Evolutionary conservation across 2,888 invertebrate genomes (phyloP).

Genomic region (Heliothis peltigera): DNA sequence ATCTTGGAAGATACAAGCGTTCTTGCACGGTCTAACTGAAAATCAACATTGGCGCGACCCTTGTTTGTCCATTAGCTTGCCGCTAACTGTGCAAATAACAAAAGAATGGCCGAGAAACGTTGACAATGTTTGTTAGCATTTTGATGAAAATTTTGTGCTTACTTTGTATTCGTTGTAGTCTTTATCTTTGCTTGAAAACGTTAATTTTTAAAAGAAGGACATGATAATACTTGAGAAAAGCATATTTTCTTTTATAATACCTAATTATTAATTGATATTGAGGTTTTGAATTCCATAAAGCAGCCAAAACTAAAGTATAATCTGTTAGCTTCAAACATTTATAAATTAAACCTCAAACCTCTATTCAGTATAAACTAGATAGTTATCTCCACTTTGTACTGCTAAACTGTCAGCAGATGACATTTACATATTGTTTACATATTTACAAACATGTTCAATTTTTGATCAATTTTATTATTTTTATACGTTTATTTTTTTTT

Average conservation of each 20-base stretch:
- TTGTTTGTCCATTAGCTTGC: slow-evolving; percentile 89
- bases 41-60: slow-evolving; percentile 85
- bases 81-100: slow-evolving; percentile 83
- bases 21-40: slow-evolving; percentile 82
- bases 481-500: background rate
- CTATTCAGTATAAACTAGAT: no score
- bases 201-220: background rate
- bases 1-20: slow-evolving; percentile 83
- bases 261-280: background rate
- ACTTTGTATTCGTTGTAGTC: slow-evolving; percentile 19
- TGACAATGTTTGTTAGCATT: slow-evolving; percentile 70
- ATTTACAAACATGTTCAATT: background rate
- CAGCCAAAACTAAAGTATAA: no score
- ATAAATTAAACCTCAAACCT: no score
- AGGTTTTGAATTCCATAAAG: no score
- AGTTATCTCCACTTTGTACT: background rate
- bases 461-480: background rate
- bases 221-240: background rate
- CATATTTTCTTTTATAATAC: no score
- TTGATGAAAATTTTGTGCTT: slow-evolving; percentile 37
- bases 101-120: slow-evolving; percentile 71
- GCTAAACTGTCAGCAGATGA: background rate
- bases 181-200: slow-evolving; percentile 11
- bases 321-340: no score
- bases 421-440: background rate